These are phyloP conservation scores for Salvelinus sp. DNA, from an alignment of 2,113 vertebrate species.

Conservation along the genomic window DNA sequence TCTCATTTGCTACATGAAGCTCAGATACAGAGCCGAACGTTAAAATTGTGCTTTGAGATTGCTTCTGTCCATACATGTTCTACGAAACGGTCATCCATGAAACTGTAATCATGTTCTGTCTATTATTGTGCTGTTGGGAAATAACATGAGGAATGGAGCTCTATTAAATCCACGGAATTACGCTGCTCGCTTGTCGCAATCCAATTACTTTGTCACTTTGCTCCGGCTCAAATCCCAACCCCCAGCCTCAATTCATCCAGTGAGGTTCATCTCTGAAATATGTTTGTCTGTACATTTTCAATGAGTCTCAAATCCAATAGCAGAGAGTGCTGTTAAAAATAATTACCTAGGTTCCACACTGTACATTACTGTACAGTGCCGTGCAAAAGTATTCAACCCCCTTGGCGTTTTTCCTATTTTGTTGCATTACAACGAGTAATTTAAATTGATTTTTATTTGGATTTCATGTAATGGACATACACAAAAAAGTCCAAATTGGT, in stretches of 20 bases:
- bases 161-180: constrained; percentile 57
- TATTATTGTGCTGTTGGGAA: constrained; percentile 52
- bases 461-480: too few relatives aligned
- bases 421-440: too few relatives aligned
- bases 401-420: too few relatives aligned
- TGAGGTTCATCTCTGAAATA: constrained; percentile 56
- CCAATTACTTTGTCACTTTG: constrained; percentile 67
- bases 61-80: constrained; percentile 13
- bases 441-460: too few relatives aligned
- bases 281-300: constrained; percentile 40
- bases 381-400: too few relatives aligned
- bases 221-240: constrained; percentile 34
- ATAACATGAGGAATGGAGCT: constrained; percentile 52
- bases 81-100: constrained; percentile 54
- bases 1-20: too few relatives aligned
- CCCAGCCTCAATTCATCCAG: constrained; percentile 48
- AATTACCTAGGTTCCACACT: too few relatives aligned
- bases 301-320: constrained; percentile 32
- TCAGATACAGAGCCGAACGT: too few relatives aligned
- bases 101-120: constrained; percentile 44
- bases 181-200: constrained; percentile 58
- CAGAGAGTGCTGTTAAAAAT: background rate
- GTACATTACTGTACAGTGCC: too few relatives aligned
- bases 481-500: too few relatives aligned
- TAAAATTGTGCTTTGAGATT: too few relatives aligned